phyloP scores from a whole-genome alignment of 2,888 invertebrate species.

The Hypomecis atomaria region DNA sequence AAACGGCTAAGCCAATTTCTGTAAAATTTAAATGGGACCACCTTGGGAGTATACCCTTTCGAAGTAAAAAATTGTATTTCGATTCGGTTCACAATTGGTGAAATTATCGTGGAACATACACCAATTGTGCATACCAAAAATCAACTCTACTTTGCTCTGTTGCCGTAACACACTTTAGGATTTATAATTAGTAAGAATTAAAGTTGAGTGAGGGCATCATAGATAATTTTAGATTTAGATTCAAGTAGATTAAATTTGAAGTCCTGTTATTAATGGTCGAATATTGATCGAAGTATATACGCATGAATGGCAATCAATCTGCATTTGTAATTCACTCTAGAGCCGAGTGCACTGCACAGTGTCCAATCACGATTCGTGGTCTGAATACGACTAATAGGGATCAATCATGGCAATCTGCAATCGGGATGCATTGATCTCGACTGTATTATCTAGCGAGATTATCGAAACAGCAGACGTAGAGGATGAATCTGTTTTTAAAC shows the following conservation, averaged over 20 bases:
- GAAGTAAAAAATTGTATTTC: too few relatives aligned
- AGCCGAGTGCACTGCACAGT: constrained; percentile 22
- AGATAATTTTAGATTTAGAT: too few relatives aligned
- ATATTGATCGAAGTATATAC: constrained; percentile 3
- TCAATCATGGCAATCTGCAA: constrained; percentile 48
- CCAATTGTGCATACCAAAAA: too few relatives aligned
- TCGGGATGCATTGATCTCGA: constrained; percentile 54
- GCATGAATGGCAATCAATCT: constrained; percentile 25
- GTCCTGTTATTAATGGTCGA: not conserved
- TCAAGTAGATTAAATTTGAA: not conserved
- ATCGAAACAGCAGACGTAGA: constrained; percentile 34
- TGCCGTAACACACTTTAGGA: too few relatives aligned
- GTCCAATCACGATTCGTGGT: constrained; percentile 40
- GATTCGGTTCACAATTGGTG: too few relatives aligned
- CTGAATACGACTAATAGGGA: constrained; percentile 39
- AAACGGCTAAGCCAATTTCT: too few relatives aligned
- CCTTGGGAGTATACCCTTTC: too few relatives aligned
- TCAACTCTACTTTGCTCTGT: too few relatives aligned
- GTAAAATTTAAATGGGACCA: too few relatives aligned
- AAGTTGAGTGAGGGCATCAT: too few relatives aligned
- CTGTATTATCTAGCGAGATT: not conserved
- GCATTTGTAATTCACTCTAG: constrained; percentile 18
- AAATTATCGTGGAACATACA: too few relatives aligned
- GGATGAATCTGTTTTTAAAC: constrained; percentile 1
- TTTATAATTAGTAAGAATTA: too few relatives aligned